Evolutionary conservation across 2,797 vertebrate genomes (phyloP), one percentile per base, ranked within the genome.

Genomic region (Anguilla anguilla): DNA sequence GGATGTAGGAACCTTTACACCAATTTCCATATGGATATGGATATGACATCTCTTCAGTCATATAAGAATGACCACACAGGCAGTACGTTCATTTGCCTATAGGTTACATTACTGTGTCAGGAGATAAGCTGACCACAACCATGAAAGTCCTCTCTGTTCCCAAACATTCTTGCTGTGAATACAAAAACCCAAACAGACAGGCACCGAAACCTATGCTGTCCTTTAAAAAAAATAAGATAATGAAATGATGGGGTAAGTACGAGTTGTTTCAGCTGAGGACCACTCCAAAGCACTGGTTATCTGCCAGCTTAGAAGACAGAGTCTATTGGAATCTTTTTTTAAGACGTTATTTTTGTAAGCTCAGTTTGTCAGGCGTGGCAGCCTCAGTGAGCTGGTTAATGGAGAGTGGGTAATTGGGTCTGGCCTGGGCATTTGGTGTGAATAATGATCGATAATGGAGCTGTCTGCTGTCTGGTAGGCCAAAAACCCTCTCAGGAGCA

Each of bases 401-500:
- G n/a, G 31, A 35, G n/a, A n/a, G 22, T 74, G 10, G 69, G 25
- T 74, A 35, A 74, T 74, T 35, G 31, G 69, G 69, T 35, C 69
- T 35, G 69, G 28, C n/a, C n/a, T 10, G 28, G 69, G 43, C 15
- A 74, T 74, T 74, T 35, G 10, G 10, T 35, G n/a, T 9, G 69
- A n/a, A 74, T 74, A 35, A 74, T 74, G 69, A 74, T n/a, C 69
- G 9, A 74, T 74, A 74, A 74, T 35, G 69, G 69, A 74, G 69
- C 28, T 35, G 64, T 74, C 69, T 74, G 69, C 31, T 15, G 64
- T 59, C 57, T 69, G 25, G 25, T 7, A 9, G n/a, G 64, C 7
- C 43, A 74, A 74, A 25, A 39, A 15, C 22, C 31, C 28, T 74
- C n/a, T 31, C 7, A 69, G 64, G 64, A 28, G 64, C 11, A 19